These are phyloP conservation scores for Oscheius sp. DNA, from an alignment of 2,888 invertebrate genomes.

Conservation along the genomic window DNA sequence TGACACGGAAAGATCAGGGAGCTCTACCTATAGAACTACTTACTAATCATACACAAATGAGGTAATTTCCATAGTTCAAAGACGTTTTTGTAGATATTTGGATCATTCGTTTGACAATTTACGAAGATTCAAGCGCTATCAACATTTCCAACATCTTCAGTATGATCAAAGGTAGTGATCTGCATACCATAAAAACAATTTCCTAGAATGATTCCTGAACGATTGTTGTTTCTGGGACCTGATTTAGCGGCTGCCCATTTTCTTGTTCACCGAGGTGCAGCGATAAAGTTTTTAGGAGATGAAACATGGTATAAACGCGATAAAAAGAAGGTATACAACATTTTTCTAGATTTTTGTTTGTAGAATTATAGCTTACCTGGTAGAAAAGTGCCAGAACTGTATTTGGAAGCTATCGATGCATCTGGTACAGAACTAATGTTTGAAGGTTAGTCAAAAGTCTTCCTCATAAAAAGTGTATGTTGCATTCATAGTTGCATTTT, in stretches of 20 bases:
- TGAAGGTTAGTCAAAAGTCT: constrained; percentile 81
- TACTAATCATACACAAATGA: constrained; percentile 64
- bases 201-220: constrained; percentile 67
- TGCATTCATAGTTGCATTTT: neutral
- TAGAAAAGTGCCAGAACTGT: constrained; percentile 74
- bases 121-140: constrained; percentile 61
- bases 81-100: constrained; percentile 44
- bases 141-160: constrained; percentile 63
- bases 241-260: constrained; percentile 89
- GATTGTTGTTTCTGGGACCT: constrained; percentile 75
- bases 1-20: constrained; percentile 59
- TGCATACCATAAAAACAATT: neutral
- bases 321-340: constrained; percentile 71
- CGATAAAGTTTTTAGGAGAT: constrained; percentile 77
- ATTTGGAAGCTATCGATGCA: constrained; percentile 84
- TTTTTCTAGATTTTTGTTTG: neutral
- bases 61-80: constrained; percentile 27
- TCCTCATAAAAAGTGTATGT: neutral
- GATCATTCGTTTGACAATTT: constrained; percentile 66
- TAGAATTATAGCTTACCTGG: constrained; percentile 63
- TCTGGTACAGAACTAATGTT: constrained; percentile 80
- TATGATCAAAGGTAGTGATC: constrained; percentile 66
- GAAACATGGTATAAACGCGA: constrained; percentile 75
- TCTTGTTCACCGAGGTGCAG: constrained; percentile 80
- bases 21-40: constrained; percentile 60